Evolutionary conservation across 2,888 invertebrate genomes (phyloP), one percentile per base, ranked within the genome.

Genomic region (Drosophila subquinaria): DNA sequence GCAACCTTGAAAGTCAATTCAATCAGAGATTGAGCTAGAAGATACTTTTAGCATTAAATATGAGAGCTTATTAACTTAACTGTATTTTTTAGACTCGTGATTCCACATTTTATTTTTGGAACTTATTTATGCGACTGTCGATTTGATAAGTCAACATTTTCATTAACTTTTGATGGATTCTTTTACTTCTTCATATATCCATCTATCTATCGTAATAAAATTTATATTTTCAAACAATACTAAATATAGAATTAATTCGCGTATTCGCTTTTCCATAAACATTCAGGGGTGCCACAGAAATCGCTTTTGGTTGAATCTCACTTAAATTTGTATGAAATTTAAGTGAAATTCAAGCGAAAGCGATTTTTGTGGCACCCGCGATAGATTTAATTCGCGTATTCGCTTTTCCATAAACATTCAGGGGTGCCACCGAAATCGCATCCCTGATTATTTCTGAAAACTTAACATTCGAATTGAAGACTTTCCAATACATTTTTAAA

Each of bases 1-100:
- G 0, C 62, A 76, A 59, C 76, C 76, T 76, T 76, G 81, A 76
- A 59, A 62, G 55, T 47, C 9, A 56, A 51, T 42, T 53, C 69
- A 50, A 30, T 55, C 33, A 51, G 27, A 50, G 38, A 20, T 56
- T 30, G 61, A 30, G 23, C 2, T 43, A 4, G 9, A 0, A 35
- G 36, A 50, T 20, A 51, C 10, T 36, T 48, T 63, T 59, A 36
- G 23, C 52, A 43, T 33, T 45, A 17, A 10, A 17, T 13, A 15
- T 47, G 10, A 3, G 2, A 15, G 40, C 4, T 15, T 30, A 33
- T 36, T 66, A 47, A 33, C 11, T 52, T 40, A 23, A 10, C 30
- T 51, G 20, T 17, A 35, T 35, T 20, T 35, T 20, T 35, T 4
- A 8, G 11, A 43, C 42, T 17, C 33, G 56, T 51, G 20, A 36